phyloP scores from a whole-genome alignment of 2,888 invertebrate genomes.

The Dryococelus australis region DNA sequence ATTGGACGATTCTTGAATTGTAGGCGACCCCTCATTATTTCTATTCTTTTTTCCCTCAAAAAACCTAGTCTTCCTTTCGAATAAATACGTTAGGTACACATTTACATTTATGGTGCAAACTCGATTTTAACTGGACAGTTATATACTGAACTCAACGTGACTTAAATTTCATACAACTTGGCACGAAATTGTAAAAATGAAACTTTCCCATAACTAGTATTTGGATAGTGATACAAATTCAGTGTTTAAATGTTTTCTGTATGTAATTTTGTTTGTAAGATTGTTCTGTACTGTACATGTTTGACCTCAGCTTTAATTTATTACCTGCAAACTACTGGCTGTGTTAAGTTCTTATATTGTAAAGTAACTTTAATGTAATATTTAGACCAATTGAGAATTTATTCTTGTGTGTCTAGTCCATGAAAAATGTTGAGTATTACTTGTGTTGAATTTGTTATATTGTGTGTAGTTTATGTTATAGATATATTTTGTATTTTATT shows the following conservation, averaged over 20 bases:
- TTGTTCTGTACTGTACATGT: not conserved
- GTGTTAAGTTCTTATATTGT: not conserved
- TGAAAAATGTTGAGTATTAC: not conserved
- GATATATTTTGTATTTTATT: not conserved
- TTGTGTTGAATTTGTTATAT: not conserved
- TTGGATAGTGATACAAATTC: too few relatives aligned
- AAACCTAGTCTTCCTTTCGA: too few relatives aligned
- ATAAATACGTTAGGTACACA: too few relatives aligned
- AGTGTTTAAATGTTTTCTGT: not conserved
- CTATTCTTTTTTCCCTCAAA: too few relatives aligned
- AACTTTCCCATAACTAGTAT: too few relatives aligned
- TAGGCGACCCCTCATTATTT: too few relatives aligned
- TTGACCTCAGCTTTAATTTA: constrained; percentile 9
- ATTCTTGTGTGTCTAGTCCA: not conserved
- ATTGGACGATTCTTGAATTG: too few relatives aligned
- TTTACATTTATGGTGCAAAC: too few relatives aligned
- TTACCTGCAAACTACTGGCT: not conserved
- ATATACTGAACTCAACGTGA: too few relatives aligned
- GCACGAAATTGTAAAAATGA: too few relatives aligned
- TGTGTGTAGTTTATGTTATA: not conserved
- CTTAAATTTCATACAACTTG: too few relatives aligned
- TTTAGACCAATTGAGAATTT: not conserved
- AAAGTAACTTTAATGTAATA: not conserved
- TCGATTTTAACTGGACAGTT: too few relatives aligned
- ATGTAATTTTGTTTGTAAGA: not conserved